Evolutionary conservation across 2,888 invertebrate species (phyloP).

Genomic region (Sylvicola cinctus): DNA sequence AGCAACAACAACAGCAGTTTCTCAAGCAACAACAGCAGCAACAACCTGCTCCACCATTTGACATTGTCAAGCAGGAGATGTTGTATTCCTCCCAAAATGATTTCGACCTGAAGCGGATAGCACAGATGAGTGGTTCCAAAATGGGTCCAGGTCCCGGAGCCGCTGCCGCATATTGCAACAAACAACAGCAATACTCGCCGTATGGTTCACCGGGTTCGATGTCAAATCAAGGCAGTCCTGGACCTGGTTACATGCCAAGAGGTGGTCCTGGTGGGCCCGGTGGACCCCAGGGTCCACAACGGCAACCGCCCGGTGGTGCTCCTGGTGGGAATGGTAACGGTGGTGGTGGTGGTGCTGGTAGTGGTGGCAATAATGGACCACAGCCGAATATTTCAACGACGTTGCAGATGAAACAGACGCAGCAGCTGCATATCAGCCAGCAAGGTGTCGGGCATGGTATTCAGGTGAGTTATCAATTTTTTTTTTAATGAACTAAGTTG

Average conservation of each 20-base stretch:
- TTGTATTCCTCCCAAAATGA: slow-evolving; percentile 25
- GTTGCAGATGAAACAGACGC: slow-evolving; percentile 71
- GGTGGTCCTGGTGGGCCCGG: slow-evolving; percentile 11
- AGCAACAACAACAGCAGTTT: slow-evolving; percentile 17
- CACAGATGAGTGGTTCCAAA: slow-evolving; percentile 14
- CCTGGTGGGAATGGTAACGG: slow-evolving; percentile 20
- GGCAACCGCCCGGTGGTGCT: slow-evolving; percentile 23
- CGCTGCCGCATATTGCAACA: slow-evolving; percentile 8
- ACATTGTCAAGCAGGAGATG: slow-evolving; percentile 35
- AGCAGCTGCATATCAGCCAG: slow-evolving; percentile 70
- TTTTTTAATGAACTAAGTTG: background rate
- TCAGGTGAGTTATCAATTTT: slow-evolving; percentile 38
- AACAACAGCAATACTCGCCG: slow-evolving; percentile 40
- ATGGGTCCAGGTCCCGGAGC: slow-evolving; percentile 15
- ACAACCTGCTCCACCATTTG: slow-evolving; percentile 26
- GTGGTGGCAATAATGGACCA: slow-evolving; percentile 7
- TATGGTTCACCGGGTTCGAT: slow-evolving; percentile 41
- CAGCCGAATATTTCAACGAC: slow-evolving; percentile 28
- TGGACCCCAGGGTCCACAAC: slow-evolving; percentile 13
- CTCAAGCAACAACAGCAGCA: slow-evolving; percentile 17
- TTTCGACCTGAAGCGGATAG: slow-evolving; percentile 21
- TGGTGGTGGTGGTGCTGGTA: slow-evolving; percentile 20
- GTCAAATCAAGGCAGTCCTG: slow-evolving; percentile 30
- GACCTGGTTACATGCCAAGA: slow-evolving; percentile 20
- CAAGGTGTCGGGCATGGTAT: slow-evolving; percentile 53